phyloP scores from a whole-genome alignment of 2,113 vertebrate genomes.

The Dunckerocampus dactyliophorus region DNA sequence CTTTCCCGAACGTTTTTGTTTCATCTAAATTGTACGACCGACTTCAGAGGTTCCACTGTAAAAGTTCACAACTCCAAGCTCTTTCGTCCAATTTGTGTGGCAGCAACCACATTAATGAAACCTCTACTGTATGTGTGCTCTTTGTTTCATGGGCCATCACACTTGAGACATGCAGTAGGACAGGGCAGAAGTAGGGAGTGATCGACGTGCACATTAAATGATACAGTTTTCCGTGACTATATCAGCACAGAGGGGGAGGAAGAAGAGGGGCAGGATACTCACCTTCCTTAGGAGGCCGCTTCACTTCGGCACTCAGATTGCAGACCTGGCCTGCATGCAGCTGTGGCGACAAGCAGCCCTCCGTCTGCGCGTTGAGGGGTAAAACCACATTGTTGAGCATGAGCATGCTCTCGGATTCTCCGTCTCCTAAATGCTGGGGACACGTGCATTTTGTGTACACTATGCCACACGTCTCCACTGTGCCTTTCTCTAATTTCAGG shows the following conservation, averaged over 20 bases:
- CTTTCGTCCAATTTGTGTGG: background rate
- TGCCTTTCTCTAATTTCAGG: slow-evolving; percentile 92
- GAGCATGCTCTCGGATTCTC: slow-evolving; percentile 86
- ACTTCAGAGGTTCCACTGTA: background rate
- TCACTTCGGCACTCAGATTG: slow-evolving; percentile 96
- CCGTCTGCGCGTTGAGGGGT: slow-evolving; percentile 96
- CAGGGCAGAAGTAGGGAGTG: slow-evolving; percentile 56
- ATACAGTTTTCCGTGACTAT: slow-evolving; percentile 40
- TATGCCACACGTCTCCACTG: slow-evolving; percentile 92
- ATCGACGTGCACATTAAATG: slow-evolving; percentile 66
- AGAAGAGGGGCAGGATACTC: slow-evolving; percentile 65
- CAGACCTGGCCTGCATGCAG: slow-evolving; percentile 93
- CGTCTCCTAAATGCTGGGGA: slow-evolving; percentile 95
- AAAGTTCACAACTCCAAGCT: slow-evolving; percentile 1
- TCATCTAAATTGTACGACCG: too few species aligned
- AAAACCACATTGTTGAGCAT: slow-evolving; percentile 96
- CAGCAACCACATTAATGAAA: slow-evolving; percentile 38
- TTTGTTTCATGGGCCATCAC: slow-evolving; percentile 72
- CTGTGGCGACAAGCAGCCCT: slow-evolving; percentile 95
- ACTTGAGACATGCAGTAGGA: slow-evolving; percentile 66
- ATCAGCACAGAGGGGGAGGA: slow-evolving; percentile 32
- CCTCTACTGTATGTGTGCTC: slow-evolving; percentile 64
- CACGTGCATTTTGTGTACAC: slow-evolving; percentile 99
- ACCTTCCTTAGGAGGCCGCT: slow-evolving; percentile 97
- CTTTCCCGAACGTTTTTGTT: background rate